A percentile compares a stretch with the other conserved stretches of the same genome.
These are phyloP conservation scores for Lophura nycthemera DNA, from an alignment of 2,113 vertebrate species.

Conservation along the genomic window DNA sequence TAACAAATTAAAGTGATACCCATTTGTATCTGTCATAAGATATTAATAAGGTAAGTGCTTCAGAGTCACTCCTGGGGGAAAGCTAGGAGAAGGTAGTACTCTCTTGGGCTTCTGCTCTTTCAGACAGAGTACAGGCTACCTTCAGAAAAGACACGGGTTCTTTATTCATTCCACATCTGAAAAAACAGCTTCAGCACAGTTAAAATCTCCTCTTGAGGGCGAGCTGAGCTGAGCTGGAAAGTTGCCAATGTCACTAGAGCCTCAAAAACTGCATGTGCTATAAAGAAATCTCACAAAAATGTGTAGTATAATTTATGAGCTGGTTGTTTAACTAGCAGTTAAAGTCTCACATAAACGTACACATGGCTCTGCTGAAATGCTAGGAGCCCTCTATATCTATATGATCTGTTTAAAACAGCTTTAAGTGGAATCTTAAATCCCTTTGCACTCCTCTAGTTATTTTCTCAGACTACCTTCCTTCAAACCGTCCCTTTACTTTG, in stretches of 20 bases:
- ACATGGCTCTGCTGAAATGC: background rate
- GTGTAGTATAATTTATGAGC: background rate
- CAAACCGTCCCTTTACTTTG: background rate
- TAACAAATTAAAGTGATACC: background rate
- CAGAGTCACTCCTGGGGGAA: background rate
- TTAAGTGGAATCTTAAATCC: background rate
- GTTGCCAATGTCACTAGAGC: background rate
- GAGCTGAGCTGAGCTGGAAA: slow-evolving; percentile 17
- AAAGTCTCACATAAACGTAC: slow-evolving; percentile 10
- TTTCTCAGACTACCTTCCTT: background rate
- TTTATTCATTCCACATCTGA: background rate
- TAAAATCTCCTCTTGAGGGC: slow-evolving; percentile 23
- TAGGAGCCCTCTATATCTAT: background rate
- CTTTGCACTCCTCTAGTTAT: background rate
- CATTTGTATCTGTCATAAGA: background rate
- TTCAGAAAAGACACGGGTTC: background rate
- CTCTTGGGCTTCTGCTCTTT: background rate
- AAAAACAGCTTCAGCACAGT: slow-evolving; percentile 4
- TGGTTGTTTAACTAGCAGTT: background rate
- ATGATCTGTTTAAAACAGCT: background rate
- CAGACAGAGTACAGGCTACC: background rate
- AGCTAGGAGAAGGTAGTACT: background rate
- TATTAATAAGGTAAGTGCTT: background rate
- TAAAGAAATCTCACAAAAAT: background rate
- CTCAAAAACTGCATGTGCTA: background rate